Percentiles rank a stretch among this genome's conserved stretches.
phyloP scores from a whole-genome alignment of 2,113 vertebrate species.

The Oxyura jamaicensis region DNA sequence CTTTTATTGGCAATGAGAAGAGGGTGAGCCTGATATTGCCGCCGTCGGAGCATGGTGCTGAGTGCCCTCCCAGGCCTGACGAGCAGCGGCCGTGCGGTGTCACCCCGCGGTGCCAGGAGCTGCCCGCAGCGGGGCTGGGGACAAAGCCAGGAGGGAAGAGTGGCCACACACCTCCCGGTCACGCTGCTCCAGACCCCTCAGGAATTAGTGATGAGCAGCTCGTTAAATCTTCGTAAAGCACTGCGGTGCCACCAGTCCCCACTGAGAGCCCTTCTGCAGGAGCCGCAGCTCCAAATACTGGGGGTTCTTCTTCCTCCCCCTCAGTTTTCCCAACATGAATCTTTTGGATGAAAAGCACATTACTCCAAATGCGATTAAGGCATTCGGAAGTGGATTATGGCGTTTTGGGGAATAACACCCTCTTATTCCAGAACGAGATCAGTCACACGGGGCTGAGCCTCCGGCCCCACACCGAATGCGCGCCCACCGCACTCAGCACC shows the following conservation, averaged over 20 bases:
- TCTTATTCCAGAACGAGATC: slow-evolving; percentile 65
- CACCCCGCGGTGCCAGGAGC: neutral
- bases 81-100: too few species aligned
- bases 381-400: slow-evolving; percentile 52
- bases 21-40: neutral
- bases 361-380: slow-evolving; percentile 49
- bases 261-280: neutral
- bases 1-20: neutral
- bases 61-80: neutral
- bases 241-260: rapidly evolving
- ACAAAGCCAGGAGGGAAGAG: neutral
- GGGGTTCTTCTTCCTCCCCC: neutral
- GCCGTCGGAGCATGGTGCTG: neutral
- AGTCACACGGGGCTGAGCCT: neutral
- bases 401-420: slow-evolving; percentile 44
- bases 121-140: neutral
- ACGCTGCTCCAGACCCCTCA: neutral
- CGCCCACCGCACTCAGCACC: too few species aligned
- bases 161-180: rapidly evolving
- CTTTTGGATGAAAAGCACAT: slow-evolving; percentile 31
- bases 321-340: neutral
- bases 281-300: neutral
- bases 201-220: neutral
- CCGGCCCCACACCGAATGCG: neutral
- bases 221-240: neutral